Percentiles rank a stretch among this genome's conserved stretches.
These are phyloP conservation scores for Sebastes oblongus DNA, from an alignment of 2,797 vertebrate species.

Conservation along the genomic window DNA sequence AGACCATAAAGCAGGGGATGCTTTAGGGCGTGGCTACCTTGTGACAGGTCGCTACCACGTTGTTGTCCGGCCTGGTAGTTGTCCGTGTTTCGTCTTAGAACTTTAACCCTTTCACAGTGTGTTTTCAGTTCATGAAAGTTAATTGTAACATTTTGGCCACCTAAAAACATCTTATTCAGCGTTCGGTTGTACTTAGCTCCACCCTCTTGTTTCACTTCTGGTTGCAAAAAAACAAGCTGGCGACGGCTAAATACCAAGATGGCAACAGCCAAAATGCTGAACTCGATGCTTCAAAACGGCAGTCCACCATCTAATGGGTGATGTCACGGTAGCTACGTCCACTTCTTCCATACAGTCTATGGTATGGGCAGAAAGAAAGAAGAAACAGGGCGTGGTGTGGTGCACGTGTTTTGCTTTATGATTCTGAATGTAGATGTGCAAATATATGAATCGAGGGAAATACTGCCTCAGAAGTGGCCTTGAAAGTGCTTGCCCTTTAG, in stretches of 20 bases:
- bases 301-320: background rate
- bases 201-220: too few species aligned
- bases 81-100: background rate
- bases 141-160: too few species aligned
- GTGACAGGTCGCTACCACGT: fast-evolving
- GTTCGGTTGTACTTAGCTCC: too few species aligned
- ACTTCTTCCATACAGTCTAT: background rate
- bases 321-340: fast-evolving
- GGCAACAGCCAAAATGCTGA: background rate
- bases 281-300: background rate
- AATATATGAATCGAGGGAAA: background rate
- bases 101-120: background rate
- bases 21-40: too few species aligned
- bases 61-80: background rate
- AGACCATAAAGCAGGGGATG: too few species aligned
- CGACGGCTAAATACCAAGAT: background rate
- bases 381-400: slow-evolving; percentile 8
- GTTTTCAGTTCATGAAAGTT: background rate
- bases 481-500: slow-evolving; percentile 35
- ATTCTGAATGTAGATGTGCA: slow-evolving; percentile 6
- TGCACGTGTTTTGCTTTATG: slow-evolving; percentile 43
- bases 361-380: background rate
- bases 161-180: too few species aligned
- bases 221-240: background rate
- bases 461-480: slow-evolving; percentile 16